These are phyloP conservation scores for Hycleus cichorii DNA, from an alignment of 1,140 invertebrate genomes.

Conservation along the genomic window DNA sequence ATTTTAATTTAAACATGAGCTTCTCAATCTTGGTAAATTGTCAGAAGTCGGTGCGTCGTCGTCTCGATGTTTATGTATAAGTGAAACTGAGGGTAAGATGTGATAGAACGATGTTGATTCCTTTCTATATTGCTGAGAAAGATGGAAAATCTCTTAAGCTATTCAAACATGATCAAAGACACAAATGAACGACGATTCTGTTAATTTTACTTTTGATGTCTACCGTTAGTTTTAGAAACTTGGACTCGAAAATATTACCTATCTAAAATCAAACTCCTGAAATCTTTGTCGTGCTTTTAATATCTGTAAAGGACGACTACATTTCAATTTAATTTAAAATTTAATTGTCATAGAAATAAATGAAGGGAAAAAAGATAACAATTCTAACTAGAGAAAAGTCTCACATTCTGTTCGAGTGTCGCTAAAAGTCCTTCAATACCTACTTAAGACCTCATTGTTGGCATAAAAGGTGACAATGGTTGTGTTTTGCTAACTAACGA, in stretches of 20 bases:
- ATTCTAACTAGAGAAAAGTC: too few relatives aligned
- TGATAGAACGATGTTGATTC: too few relatives aligned
- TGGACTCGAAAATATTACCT: slow-evolving; percentile 27
- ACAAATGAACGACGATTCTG: slow-evolving; percentile 30
- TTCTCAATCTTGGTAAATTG: slow-evolving; percentile 23
- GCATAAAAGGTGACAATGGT: slow-evolving; percentile 39
- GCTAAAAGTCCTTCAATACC: slow-evolving; percentile 18
- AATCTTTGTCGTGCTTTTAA: too few relatives aligned
- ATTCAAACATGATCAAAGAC: slow-evolving; percentile 31
- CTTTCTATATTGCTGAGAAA: too few relatives aligned
- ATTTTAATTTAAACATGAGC: slow-evolving; percentile 25
- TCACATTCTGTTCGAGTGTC: slow-evolving; percentile 12
- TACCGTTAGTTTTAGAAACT: slow-evolving; percentile 24
- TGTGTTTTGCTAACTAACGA: slow-evolving; percentile 41
- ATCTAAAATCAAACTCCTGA: slow-evolving; percentile 12
- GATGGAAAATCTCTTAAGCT: slow-evolving; percentile 2
- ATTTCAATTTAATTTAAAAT: too few relatives aligned
- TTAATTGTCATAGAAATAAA: too few relatives aligned
- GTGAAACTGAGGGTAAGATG: too few relatives aligned
- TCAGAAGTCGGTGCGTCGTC: slow-evolving; percentile 9
- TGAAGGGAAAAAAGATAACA: too few relatives aligned
- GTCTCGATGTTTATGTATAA: too few relatives aligned
- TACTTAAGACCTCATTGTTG: slow-evolving; percentile 32
- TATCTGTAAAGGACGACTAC: too few relatives aligned
- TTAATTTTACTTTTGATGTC: slow-evolving; percentile 34